Percentiles rank a stretch among this genome's conserved stretches.
These are phyloP conservation scores for Cyrtorhinus lividipennis DNA, from an alignment of 1,140 invertebrate species.

Conservation along the genomic window DNA sequence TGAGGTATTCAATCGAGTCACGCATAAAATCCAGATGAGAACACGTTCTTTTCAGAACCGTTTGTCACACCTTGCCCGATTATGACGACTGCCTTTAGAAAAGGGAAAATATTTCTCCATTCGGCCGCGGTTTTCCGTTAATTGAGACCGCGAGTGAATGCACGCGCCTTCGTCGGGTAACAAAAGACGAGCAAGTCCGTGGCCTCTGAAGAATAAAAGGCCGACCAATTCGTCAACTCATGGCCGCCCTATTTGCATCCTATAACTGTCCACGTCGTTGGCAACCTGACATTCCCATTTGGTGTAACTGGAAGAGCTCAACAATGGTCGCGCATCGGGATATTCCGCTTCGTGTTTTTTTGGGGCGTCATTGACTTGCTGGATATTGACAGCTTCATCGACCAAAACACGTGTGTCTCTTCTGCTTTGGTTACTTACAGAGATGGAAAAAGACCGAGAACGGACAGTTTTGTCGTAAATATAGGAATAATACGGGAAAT, in stretches of 20 bases:
- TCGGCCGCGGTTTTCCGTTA: not conserved
- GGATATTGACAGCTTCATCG: no score
- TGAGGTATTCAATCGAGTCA: no score
- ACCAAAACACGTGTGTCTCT: no score
- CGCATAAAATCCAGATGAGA: no score
- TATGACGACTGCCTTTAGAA: not conserved
- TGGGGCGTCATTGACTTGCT: no score
- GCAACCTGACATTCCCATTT: not conserved
- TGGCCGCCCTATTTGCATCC: not conserved
- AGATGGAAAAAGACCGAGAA: no score
- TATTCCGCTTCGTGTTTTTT: no score
- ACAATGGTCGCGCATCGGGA: not conserved
- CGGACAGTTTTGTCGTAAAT: no score
- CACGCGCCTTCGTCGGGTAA: no score
- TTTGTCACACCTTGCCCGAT: not conserved
- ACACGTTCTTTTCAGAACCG: not conserved
- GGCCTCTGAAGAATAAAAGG: no score
- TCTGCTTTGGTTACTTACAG: no score
- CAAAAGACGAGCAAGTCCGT: not conserved
- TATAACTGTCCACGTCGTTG: not conserved
- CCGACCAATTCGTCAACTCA: not conserved
- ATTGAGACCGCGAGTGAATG: not conserved
- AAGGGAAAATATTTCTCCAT: not conserved
- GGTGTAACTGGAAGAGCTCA: not conserved
- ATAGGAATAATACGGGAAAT: no score